Percentiles rank a stretch among this genome's conserved stretches.
phyloP scores from a whole-genome alignment of 2,113 vertebrate species.

The Tychaedon coryphoeus region DNA sequence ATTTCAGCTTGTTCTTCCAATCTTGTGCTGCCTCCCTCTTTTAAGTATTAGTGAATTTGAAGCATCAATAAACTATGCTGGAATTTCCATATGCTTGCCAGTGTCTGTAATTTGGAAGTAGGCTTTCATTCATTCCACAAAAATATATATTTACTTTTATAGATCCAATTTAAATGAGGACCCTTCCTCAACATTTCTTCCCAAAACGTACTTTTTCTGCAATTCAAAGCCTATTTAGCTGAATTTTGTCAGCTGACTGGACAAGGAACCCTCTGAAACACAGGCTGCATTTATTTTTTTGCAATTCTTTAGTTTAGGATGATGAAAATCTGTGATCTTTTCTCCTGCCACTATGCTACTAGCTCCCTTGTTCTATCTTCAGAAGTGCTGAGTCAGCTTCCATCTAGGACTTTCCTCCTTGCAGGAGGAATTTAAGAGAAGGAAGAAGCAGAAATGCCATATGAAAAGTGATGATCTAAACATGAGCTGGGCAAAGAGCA shows the following conservation, averaged over 20 bases:
- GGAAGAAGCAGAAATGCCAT: neutral
- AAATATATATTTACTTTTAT: neutral
- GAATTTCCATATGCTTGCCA: neutral
- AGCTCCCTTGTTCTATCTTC: neutral
- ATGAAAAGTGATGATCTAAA: neutral
- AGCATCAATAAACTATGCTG: neutral
- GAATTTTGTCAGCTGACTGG: neutral
- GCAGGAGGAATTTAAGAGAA: neutral
- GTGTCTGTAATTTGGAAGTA: neutral
- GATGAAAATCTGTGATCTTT: neutral
- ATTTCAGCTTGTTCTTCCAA: neutral
- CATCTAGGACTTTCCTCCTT: neutral
- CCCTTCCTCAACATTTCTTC: neutral
- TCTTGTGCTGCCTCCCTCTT: neutral
- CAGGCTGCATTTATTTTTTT: neutral
- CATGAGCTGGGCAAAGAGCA: neutral
- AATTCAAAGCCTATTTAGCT: neutral
- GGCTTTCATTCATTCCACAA: neutral
- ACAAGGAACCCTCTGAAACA: neutral
- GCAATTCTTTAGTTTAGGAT: neutral
- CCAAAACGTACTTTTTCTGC: neutral
- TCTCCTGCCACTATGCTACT: neutral
- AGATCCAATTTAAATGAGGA: neutral
- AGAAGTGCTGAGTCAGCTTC: neutral
- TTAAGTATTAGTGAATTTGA: neutral